Evolutionary conservation across 1,140 invertebrate species (phyloP).

Genomic region (Acyrthosiphon pisum): DNA sequence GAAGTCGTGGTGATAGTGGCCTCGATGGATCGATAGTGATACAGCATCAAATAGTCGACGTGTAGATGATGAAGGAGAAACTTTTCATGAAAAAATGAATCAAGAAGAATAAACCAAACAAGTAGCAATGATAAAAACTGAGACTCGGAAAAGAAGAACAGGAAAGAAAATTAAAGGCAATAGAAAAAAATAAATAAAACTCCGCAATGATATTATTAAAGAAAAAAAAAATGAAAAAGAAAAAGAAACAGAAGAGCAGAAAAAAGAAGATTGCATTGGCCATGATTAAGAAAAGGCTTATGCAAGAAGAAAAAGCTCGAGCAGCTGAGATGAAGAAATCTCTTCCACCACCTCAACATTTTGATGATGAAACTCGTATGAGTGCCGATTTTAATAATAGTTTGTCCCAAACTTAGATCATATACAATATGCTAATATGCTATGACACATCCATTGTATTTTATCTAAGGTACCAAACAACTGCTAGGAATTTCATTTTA

Average conservation of each 20-base stretch:
- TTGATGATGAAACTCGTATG: constrained; percentile 88
- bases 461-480: no score
- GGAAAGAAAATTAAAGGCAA: constrained; percentile 59
- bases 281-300: constrained; percentile 58
- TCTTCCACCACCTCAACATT: constrained; percentile 68
- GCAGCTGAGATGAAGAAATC: constrained; percentile 58
- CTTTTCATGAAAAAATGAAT: constrained; percentile 53
- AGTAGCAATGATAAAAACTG: constrained; percentile 58
- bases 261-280: constrained; percentile 58
- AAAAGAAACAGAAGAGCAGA: constrained; percentile 61
- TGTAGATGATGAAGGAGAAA: constrained; percentile 11
- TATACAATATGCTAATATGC: no score
- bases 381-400: constrained; percentile 71
- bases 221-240: constrained; percentile 58
- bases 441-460: no score
- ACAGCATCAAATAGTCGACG: not conserved
- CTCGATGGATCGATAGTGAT: constrained; percentile 39
- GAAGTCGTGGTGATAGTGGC: not conserved
- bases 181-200: constrained; percentile 59
- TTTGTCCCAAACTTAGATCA: no score
- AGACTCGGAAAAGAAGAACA: constrained; percentile 59
- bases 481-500: constrained; percentile 56
- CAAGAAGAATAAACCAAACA: constrained; percentile 58
- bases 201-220: constrained; percentile 58
- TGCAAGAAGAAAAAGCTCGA: constrained; percentile 59